Evolutionary conservation across 2,797 vertebrate species (phyloP), one percentile per base, ranked within the genome.

Genomic region (Sebastes reedi): DNA sequence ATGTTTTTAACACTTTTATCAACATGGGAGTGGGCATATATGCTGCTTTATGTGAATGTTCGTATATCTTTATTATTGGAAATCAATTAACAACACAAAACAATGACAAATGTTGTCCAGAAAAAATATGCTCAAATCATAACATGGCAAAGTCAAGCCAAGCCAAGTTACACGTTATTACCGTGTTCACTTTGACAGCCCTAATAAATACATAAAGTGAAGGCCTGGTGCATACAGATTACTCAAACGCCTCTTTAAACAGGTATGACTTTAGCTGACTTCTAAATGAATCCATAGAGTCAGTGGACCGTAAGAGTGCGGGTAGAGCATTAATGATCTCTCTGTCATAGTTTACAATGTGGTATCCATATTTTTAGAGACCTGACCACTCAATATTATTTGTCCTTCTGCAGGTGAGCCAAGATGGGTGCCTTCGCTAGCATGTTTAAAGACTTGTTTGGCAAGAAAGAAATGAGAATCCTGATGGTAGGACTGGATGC

Each of bases 401-500:
- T 82, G 10, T 76, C 25, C 13, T 29, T 62, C 56, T 72, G 71
- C 83, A 95, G 95, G 83, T 86, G 72, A 87, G 76, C 85, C 90
- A 94, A 93, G 61, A 96, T 97, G 96, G 96, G 97, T 78, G 92
- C 86, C 24, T 92, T 96, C 75, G 75, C 83, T 32, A 92, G 86
- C 79, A 30, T 96, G 18, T 95, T 96, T 72, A 93, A 88, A 84
- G 88, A 77, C 73, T 79, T 97, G 1, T 96, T 97, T 80, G 94
- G 96, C 13, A 97, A 96, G 87, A 97, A 96, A 82, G 96, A 97
- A 89, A 97, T 97, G 96, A 93, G 96, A 66, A 97, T 97, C 83
- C 94, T 97, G 79, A 97, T 97, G 96, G 95, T 97, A 10, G 96
- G 97, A 58, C 92, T 97, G 77, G 97, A 97, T 77, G 96, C 96